A percentile compares a stretch with the other conserved stretches of the same genome.
Conservation (phyloP, 2,888 invertebrate genomes). For the Zeuzera pyrina region DNA sequence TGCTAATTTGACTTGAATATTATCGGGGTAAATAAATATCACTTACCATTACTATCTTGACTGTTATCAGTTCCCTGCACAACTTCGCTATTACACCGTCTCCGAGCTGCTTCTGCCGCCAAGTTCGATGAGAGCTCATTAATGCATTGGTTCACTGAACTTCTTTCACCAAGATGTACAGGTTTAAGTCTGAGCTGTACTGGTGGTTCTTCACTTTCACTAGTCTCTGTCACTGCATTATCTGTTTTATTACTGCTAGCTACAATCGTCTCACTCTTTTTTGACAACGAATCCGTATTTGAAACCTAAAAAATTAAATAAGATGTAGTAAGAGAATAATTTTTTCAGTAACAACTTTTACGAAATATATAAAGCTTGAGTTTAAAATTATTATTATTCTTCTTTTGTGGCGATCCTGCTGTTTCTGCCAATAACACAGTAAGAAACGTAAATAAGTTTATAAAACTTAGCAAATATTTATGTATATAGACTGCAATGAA, state of each 20-base stretch:
- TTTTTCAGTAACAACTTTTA: too few relatives aligned
- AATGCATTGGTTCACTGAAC: conserved; percentile 78
- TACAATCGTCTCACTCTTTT: conserved; percentile 49
- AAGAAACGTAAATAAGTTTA: too few relatives aligned
- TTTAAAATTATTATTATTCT: too few relatives aligned
- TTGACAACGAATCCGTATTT: conserved; percentile 50
- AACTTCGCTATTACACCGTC: conserved; percentile 67
- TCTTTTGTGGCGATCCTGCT: too few relatives aligned
- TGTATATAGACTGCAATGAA: too few relatives aligned
- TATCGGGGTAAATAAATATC: too few relatives aligned
- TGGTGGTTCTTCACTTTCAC: conserved; percentile 48
- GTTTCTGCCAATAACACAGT: too few relatives aligned
- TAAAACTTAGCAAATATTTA: too few relatives aligned
- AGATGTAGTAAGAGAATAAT: too few relatives aligned
- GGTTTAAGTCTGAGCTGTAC: conserved; percentile 56
- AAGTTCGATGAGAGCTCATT: conserved; percentile 78
- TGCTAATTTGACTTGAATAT: too few relatives aligned
- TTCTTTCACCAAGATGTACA: conserved; percentile 48
- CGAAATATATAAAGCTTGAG: too few relatives aligned
- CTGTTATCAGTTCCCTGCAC: conserved; percentile 35
- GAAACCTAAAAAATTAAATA: conserved; percentile 41
- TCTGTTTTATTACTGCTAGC: conserved; percentile 44
- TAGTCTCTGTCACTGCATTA: conserved; percentile 40
- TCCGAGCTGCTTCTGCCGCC: conserved; percentile 49
- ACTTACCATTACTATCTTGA: background rate